Percentiles rank a stretch among this genome's conserved stretches.
These are phyloP conservation scores for Homarus gammarus DNA, from an alignment of 2,888 invertebrate species.

Conservation along the genomic window DNA sequence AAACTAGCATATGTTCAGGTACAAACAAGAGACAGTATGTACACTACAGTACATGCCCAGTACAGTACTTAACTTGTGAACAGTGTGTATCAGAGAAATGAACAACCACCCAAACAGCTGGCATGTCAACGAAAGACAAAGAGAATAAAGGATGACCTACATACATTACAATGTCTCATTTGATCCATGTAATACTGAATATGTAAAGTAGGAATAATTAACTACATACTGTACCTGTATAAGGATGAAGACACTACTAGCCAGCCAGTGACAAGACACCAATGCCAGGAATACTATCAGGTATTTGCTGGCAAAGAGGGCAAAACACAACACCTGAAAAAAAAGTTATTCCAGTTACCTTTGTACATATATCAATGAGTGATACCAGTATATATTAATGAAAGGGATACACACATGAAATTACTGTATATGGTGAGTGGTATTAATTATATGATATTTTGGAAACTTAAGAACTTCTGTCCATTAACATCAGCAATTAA, in stretches of 20 bases:
- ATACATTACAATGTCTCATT: background rate
- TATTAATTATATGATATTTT: no score
- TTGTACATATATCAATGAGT: no score
- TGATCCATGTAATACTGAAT: background rate
- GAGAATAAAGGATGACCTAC: background rate
- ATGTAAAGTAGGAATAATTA: background rate
- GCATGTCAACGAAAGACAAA: background rate
- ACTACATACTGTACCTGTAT: background rate
- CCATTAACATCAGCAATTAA: no score
- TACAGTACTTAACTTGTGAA: background rate
- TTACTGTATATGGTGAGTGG: no score
- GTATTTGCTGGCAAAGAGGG: conserved; percentile 29
- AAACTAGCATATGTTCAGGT: no score
- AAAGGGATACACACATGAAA: no score
- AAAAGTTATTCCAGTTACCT: no score
- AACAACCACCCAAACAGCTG: no score
- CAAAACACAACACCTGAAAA: conserved; percentile 50
- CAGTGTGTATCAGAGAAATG: background rate
- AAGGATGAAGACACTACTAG: conserved; percentile 9
- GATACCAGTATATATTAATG: no score
- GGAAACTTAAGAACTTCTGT: no score
- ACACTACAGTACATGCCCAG: no score
- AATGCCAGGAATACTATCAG: conserved; percentile 19
- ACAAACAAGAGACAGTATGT: no score
- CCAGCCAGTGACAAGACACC: conserved; percentile 39